A percentile compares a stretch with the other conserved stretches of the same genome.
These are phyloP conservation scores for Nyctibius bracteatus DNA, from an alignment of 2,113 vertebrate genomes.

Conservation along the genomic window DNA sequence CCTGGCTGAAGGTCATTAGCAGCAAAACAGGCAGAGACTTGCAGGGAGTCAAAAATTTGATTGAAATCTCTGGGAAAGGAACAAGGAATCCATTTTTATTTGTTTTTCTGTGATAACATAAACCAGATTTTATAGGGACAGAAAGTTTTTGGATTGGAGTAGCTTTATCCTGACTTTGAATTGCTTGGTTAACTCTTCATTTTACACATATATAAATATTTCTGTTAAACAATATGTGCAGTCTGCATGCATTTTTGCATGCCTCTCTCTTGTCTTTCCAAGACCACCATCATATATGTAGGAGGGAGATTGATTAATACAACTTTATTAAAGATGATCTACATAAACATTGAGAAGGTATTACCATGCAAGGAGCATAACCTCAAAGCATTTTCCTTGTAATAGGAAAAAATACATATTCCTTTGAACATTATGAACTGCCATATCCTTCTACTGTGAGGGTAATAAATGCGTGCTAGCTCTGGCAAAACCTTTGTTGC, in stretches of 20 bases:
- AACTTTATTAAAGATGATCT: not conserved
- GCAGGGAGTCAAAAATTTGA: not conserved
- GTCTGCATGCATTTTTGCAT: not conserved
- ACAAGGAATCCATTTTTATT: not conserved
- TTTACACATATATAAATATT: not conserved
- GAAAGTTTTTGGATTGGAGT: not conserved
- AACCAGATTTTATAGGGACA: not conserved
- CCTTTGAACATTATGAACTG: not conserved
- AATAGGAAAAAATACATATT: not conserved
- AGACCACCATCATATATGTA: not conserved
- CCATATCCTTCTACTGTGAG: not conserved
- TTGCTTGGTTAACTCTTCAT: not conserved
- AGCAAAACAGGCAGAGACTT: not conserved
- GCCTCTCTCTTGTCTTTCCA: not conserved
- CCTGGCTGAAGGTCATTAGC: not conserved
- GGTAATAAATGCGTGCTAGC: not conserved
- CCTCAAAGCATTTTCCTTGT: not conserved
- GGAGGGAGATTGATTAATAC: not conserved
- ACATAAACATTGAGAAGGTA: not conserved
- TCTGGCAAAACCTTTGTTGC: not conserved
- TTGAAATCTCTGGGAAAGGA: not conserved
- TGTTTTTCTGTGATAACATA: slow-evolving; percentile 8
- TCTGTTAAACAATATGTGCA: not conserved
- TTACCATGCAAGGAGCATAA: not conserved
- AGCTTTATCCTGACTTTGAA: not conserved